Evolutionary conservation across 2,888 invertebrate species (phyloP).

Genomic region (Chrysolina haemoptera): DNA sequence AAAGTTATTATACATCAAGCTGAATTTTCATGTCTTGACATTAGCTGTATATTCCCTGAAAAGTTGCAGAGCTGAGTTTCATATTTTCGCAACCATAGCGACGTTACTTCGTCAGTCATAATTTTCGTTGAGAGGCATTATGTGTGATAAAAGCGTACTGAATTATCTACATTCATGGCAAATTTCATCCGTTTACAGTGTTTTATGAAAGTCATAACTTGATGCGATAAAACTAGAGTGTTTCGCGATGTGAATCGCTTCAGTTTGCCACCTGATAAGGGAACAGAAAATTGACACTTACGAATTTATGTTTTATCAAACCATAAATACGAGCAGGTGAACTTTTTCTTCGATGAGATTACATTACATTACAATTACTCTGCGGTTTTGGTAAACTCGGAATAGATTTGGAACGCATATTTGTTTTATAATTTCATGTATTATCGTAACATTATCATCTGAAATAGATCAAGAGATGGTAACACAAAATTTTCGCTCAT

Average conservation of each 20-base stretch:
- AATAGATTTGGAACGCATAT: too few species aligned
- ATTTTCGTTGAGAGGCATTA: neutral
- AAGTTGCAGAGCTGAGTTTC: neutral
- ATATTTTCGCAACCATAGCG: neutral
- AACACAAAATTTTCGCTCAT: too few species aligned
- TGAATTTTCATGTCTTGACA: neutral
- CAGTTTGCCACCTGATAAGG: neutral
- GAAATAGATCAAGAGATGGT: too few species aligned
- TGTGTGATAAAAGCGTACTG: neutral
- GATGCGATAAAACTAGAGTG: constrained; percentile 5
- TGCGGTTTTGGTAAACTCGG: too few species aligned
- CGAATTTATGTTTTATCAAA: neutral
- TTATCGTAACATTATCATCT: too few species aligned
- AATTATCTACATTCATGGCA: neutral
- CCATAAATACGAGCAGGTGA: neutral
- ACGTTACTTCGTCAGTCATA: constrained; percentile 10
- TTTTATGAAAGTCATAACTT: constrained; percentile 3
- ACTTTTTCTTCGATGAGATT: neutral
- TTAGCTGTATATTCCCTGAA: neutral
- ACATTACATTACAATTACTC: too few species aligned
- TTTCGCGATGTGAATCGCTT: neutral
- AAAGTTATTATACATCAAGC: neutral
- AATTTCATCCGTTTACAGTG: neutral
- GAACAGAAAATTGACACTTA: constrained; percentile 7
- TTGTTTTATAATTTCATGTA: too few species aligned